Percentiles rank a stretch among this genome's conserved stretches.
Evolutionary conservation across 2,113 vertebrate genomes (phyloP).

Genomic region (Physeter macrocephalus): DNA sequence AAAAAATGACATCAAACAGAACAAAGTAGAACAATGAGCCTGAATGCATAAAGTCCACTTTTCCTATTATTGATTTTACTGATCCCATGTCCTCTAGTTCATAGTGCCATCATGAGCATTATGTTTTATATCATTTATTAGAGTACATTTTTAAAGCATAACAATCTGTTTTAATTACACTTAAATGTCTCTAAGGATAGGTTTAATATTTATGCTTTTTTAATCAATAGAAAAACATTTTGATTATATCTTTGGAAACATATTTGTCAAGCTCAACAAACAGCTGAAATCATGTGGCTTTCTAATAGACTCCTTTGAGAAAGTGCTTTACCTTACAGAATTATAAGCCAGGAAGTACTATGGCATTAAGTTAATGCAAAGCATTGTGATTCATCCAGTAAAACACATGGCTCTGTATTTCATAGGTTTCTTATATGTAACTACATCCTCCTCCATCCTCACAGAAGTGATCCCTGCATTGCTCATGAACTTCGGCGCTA

Average conservation of each 20-base stretch:
- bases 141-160: slow-evolving; percentile 64
- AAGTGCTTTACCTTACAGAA: slow-evolving; percentile 66
- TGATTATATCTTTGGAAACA: slow-evolving; percentile 69
- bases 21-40: neutral
- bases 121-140: slow-evolving; percentile 68
- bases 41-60: neutral
- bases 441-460: neutral
- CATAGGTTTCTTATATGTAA: neutral
- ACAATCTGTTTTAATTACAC: slow-evolving; percentile 65
- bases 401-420: neutral
- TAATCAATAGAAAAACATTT: slow-evolving; percentile 64
- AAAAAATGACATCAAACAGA: neutral
- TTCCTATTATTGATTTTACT: neutral
- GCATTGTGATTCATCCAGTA: slow-evolving; percentile 23
- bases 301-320: slow-evolving; percentile 43
- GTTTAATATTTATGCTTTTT: slow-evolving; percentile 66
- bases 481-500: neutral
- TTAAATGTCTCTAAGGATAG: slow-evolving; percentile 60
- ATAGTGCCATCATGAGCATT: slow-evolving; percentile 28
- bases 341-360: slow-evolving; percentile 29
- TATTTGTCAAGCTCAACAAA: slow-evolving; percentile 43
- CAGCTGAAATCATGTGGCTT: slow-evolving; percentile 45
- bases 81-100: neutral
- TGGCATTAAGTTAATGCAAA: slow-evolving; percentile 44
- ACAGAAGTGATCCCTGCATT: neutral